Conservation (phyloP, 2,888 invertebrate genomes). For the Frankliniella intonsa region DNA sequence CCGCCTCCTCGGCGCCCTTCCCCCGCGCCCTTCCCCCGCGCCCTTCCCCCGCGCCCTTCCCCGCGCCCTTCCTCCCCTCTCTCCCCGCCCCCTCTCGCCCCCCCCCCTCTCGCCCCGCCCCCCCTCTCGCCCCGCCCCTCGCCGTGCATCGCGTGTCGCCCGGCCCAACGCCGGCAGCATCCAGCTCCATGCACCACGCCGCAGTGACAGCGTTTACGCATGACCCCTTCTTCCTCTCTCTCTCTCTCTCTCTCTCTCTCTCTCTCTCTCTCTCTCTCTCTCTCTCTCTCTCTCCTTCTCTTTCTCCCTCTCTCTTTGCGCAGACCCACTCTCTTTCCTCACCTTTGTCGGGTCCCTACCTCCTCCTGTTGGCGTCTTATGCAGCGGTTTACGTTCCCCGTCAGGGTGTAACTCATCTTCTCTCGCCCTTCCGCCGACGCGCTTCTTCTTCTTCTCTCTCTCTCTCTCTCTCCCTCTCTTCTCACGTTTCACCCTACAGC, state of each 20-base stretch:
- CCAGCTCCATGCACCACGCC: background rate
- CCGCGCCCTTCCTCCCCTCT: background rate
- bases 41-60: background rate
- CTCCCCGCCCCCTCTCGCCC: background rate
- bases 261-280: background rate
- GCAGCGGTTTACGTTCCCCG: slow-evolving; percentile 18
- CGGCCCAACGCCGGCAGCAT: background rate
- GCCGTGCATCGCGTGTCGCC: background rate
- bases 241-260: background rate
- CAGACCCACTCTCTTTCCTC: background rate
- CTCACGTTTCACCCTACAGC: slow-evolving; percentile 15
- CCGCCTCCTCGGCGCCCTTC: too few species aligned
- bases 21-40: background rate
- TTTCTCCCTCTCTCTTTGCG: background rate
- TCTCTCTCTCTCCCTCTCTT: background rate
- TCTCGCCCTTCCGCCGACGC: background rate
- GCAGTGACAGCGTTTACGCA: slow-evolving; percentile 20
- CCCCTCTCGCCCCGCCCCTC: background rate
- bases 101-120: background rate
- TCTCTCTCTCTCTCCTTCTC: background rate
- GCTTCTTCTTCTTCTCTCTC: background rate
- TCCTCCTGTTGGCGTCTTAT: slow-evolving; percentile 7
- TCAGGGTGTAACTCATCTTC: slow-evolving; percentile 18
- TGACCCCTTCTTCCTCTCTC: background rate
- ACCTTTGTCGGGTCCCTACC: background rate